A percentile compares a stretch with the other conserved stretches of the same genome.
phyloP scores from a whole-genome alignment of 2,888 invertebrate genomes.

The Hyalella azteca region DNA sequence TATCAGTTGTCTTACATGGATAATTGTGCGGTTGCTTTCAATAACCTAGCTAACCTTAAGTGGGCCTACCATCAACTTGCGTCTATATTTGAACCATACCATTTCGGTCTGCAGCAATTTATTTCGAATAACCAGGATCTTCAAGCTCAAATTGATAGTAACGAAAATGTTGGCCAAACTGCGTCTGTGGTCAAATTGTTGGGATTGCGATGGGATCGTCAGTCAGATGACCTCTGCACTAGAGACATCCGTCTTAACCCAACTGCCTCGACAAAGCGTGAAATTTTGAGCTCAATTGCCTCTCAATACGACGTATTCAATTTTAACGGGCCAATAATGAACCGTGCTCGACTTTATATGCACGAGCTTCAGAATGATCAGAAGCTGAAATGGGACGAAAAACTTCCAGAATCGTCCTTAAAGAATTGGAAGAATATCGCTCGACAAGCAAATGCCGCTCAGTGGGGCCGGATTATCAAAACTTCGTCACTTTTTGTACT shows the following conservation, averaged over 20 bases:
- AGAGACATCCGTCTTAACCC: not conserved
- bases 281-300: not conserved
- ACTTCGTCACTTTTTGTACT: no score
- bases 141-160: not conserved
- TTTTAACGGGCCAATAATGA: not conserved
- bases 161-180: not conserved
- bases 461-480: no score
- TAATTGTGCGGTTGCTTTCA: not conserved
- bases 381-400: not conserved
- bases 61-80: not conserved
- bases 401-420: no score
- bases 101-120: slow-evolving; percentile 1
- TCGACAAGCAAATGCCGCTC: no score
- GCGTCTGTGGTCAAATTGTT: not conserved
- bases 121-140: not conserved
- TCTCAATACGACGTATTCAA: not conserved
- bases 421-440: no score
- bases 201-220: not conserved
- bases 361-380: not conserved
- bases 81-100: not conserved
- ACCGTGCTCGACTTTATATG: not conserved
- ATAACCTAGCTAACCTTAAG: not conserved
- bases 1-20: slow-evolving; percentile 8
- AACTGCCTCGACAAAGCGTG: not conserved
- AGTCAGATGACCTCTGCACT: not conserved